A percentile compares a stretch with the other conserved stretches of the same genome.
Evolutionary conservation across 2,113 vertebrate species (phyloP).

Genomic region (Cynoglossus semilaevis): DNA sequence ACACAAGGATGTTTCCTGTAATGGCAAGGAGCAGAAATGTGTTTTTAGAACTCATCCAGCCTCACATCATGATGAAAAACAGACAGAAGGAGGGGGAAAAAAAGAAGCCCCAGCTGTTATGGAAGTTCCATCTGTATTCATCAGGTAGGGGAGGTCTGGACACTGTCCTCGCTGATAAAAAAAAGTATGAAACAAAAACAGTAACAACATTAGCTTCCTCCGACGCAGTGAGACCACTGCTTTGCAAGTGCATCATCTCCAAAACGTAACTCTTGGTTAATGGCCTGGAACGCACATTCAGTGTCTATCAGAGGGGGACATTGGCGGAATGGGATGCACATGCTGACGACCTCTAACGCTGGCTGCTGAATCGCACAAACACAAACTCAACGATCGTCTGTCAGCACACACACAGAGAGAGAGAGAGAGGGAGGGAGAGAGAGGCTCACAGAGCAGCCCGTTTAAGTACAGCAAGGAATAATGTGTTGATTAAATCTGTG

Average conservation of each 20-base stretch:
- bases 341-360: conserved; percentile 44
- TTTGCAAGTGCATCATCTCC: conserved; percentile 38
- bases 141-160: conserved; percentile 13
- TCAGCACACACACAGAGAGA: conserved; percentile 2
- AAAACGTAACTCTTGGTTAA: conserved; percentile 43
- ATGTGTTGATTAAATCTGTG: conserved; percentile 74
- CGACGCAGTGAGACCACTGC: conserved; percentile 13
- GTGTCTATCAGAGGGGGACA: conserved; percentile 56
- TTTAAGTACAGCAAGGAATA: conserved; percentile 70
- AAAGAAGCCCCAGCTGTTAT: neutral
- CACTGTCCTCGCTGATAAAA: conserved; percentile 13
- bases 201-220: conserved; percentile 34
- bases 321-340: conserved; percentile 53
- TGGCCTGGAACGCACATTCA: conserved; percentile 56
- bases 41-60: neutral
- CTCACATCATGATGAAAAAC: no score
- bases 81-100: no score
- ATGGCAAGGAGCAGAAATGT: neutral
- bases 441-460: conserved; percentile 36
- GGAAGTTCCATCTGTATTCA: conserved; percentile 40
- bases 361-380: conserved; percentile 32
- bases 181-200: conserved; percentile 15
- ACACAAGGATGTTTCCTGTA: neutral
- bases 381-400: neutral
- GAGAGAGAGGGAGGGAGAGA: neutral